Evolutionary conservation across 2,113 vertebrate genomes (phyloP).

Genomic region (Calidris pugnax): DNA sequence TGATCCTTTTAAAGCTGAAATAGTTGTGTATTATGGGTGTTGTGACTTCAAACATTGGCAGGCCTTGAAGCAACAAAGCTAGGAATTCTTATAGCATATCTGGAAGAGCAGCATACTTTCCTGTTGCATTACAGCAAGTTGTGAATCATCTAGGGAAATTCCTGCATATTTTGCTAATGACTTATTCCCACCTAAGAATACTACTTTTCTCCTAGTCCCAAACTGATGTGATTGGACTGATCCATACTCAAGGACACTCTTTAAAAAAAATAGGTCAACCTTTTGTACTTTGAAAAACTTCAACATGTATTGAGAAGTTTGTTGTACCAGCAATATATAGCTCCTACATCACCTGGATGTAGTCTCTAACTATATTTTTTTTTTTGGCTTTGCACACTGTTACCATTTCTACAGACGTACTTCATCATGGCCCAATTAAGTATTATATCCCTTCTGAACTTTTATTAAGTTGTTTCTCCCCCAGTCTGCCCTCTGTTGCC

Average conservation of each 20-base stretch:
- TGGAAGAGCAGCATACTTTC: neutral
- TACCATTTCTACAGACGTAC: neutral
- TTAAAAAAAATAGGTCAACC: neutral
- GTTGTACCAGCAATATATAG: neutral
- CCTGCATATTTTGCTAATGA: neutral
- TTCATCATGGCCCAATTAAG: neutral
- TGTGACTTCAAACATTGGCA: slow-evolving; percentile 6
- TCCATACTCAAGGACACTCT: neutral
- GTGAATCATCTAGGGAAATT: neutral
- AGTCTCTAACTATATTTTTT: neutral
- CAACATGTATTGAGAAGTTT: neutral
- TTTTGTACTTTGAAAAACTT: neutral
- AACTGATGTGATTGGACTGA: neutral
- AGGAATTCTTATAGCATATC: neutral
- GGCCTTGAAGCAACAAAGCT: neutral
- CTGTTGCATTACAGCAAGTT: neutral
- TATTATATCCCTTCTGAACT: neutral
- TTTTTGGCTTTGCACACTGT: neutral
- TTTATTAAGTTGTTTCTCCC: neutral
- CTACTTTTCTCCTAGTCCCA: neutral
- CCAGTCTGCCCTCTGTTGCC: neutral
- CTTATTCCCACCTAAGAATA: neutral
- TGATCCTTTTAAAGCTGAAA: neutral
- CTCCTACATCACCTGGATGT: neutral
- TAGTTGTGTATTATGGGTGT: neutral